Percentiles rank a stretch among this genome's conserved stretches.
phyloP scores from a whole-genome alignment of 2,888 invertebrate genomes.

The Reticulitermes lucifugus region DNA sequence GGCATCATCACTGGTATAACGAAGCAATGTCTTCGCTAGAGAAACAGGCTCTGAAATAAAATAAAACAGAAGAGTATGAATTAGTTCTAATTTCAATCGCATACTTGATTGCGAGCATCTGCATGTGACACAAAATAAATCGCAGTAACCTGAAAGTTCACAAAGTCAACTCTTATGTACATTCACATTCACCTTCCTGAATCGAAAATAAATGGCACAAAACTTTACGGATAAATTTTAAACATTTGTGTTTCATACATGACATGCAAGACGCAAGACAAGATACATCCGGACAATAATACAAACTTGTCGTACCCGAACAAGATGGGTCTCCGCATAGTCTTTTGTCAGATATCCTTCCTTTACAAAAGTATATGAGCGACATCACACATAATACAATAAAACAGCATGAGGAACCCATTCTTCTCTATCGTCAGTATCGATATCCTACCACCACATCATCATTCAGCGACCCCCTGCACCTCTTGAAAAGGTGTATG shows the following conservation, averaged over 20 bases:
- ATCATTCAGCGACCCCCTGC: not conserved
- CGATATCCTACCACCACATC: constrained; percentile 13
- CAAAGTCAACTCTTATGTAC: not conserved
- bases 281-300: not conserved
- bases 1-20: constrained; percentile 68
- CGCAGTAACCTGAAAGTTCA: no score
- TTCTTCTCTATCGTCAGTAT: not conserved
- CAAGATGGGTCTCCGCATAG: constrained; percentile 79
- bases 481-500: not conserved
- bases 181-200: not conserved
- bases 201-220: not conserved
- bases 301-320: constrained; percentile 66
- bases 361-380: not conserved
- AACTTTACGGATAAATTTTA: not conserved
- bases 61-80: not conserved
- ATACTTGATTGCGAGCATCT: no score
- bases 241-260: not conserved
- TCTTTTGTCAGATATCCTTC: constrained; percentile 72
- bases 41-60: constrained; percentile 66
- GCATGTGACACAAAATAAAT: no score
- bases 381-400: not conserved
- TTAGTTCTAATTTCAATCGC: no score
- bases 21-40: constrained; percentile 70
- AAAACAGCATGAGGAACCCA: not conserved
- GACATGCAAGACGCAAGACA: not conserved